Percentiles rank a stretch among this genome's conserved stretches.
phyloP scores from a whole-genome alignment of 2,797 vertebrate genomes.

The Onychomys leucogaster region DNA sequence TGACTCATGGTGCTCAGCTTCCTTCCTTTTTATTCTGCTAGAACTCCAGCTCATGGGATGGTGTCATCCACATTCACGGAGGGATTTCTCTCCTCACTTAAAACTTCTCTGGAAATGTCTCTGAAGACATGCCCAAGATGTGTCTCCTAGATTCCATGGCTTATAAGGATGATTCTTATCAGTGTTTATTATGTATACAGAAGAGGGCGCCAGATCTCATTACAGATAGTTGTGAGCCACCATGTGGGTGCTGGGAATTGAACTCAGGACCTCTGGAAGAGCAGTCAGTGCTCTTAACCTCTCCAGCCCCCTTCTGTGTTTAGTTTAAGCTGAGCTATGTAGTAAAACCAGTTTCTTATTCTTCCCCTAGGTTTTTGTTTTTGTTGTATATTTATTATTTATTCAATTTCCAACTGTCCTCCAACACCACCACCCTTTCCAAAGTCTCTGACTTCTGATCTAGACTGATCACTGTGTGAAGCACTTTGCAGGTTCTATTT shows the following conservation, averaged over 20 bases:
- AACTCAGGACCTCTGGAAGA: too few species aligned
- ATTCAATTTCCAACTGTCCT: not conserved
- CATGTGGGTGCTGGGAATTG: too few species aligned
- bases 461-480: not conserved
- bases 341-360: not conserved
- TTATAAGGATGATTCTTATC: too few species aligned
- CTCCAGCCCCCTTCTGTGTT: too few species aligned
- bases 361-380: slow-evolving; percentile 11
- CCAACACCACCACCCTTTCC: not conserved
- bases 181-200: too few species aligned
- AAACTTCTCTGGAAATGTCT: not conserved
- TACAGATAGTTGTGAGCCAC: too few species aligned
- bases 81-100: not conserved
- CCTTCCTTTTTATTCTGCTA: not conserved
- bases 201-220: too few species aligned
- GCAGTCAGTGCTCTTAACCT: too few species aligned
- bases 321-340: slow-evolving; percentile 6
- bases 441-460: not conserved
- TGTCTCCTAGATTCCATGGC: not conserved
- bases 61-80: not conserved
- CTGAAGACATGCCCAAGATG: not conserved
- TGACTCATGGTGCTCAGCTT: not conserved
- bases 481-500: not conserved
- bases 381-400: not conserved
- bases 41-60: not conserved